These are phyloP conservation scores for Aporophyla nigra DNA, from an alignment of 2,888 invertebrate genomes.

Conservation along the genomic window DNA sequence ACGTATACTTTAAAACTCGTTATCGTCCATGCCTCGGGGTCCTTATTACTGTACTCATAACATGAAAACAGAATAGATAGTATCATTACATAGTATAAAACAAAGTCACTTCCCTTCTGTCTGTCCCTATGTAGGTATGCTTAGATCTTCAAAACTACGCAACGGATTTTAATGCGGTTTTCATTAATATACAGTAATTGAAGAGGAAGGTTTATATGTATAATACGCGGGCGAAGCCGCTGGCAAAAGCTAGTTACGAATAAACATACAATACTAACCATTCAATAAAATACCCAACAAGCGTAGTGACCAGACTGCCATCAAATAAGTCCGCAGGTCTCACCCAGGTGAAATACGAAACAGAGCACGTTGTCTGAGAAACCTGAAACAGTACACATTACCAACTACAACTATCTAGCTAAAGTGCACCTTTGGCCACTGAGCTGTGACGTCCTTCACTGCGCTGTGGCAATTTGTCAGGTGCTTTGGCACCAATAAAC, in stretches of 20 bases:
- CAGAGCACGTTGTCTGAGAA: conserved; percentile 13
- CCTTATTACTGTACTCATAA: neutral
- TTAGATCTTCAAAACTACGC: too few relatives aligned
- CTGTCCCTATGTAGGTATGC: too few relatives aligned
- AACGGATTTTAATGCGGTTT: too few relatives aligned
- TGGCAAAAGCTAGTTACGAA: too few relatives aligned
- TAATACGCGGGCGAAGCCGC: too few relatives aligned
- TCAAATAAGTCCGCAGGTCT: conserved; percentile 3
- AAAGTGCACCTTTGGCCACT: neutral
- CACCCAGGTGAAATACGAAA: conserved; percentile 6
- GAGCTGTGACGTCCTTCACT: neutral
- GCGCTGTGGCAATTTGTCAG: neutral
- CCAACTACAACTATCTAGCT: neutral
- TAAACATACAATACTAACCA: neutral
- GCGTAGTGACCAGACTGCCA: neutral
- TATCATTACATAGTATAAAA: too few relatives aligned
- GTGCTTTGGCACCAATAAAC: neutral
- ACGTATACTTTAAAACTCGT: neutral
- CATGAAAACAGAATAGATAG: too few relatives aligned
- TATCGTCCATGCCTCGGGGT: neutral
- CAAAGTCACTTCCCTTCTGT: too few relatives aligned
- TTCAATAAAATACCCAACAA: neutral
- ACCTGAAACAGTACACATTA: conserved; percentile 11
- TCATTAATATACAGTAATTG: too few relatives aligned
- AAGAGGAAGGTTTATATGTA: too few relatives aligned